Base-by-base conservation (phyloP, 2,113 vertebrate species). In the Leptosomus discolor region DNA sequence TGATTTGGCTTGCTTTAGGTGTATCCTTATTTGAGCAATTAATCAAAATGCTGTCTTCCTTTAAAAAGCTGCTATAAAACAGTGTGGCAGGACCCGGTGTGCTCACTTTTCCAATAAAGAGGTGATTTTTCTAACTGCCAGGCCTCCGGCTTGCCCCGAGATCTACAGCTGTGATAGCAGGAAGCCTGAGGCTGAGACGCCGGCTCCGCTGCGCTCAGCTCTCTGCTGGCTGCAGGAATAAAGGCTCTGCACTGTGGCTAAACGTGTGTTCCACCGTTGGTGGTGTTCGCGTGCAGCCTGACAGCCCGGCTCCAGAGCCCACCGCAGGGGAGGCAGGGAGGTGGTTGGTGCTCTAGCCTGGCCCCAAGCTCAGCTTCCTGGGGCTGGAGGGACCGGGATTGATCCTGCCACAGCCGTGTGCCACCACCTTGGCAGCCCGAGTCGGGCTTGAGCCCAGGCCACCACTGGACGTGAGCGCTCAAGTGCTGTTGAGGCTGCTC, bases 371-470 rank as follows among this genome's bases (percentile, higher is more conserved):
- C 39, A 41, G 51, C 56, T 60, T 12, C 24, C 45, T 7, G 77
- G 39, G 48, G 58, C 80, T 89, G 81, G 9, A 60, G 43, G 36
- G n/a, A 5, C 11, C 4, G 1, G 51, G 32, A 16, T 43, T 60
- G 63, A 6, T 22, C 8, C 0, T 6, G 22, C 15, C 71, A 27
- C 75, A 57, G 75, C 79, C 0, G 0, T 2, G 43, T n/a, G 64
- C 63, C 74, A 23, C 20, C 8, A 8, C 9, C 61, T 16, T n/a
- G 48, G 18, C 37, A 85, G 65, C 69, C 60, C 10, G 82, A 64
- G 45, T 6, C 13, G 73, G 43, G n/a, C 85, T 36, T 13, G 36
- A 46, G 36, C 54, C 26, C 37, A 6, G 29, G 50, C 51, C 58
- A 27, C 20, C 39, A 53, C 53, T 53, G 54, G 32, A 29, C 4